phyloP scores from a whole-genome alignment of 2,113 vertebrate genomes.

The Rhea pennata region DNA sequence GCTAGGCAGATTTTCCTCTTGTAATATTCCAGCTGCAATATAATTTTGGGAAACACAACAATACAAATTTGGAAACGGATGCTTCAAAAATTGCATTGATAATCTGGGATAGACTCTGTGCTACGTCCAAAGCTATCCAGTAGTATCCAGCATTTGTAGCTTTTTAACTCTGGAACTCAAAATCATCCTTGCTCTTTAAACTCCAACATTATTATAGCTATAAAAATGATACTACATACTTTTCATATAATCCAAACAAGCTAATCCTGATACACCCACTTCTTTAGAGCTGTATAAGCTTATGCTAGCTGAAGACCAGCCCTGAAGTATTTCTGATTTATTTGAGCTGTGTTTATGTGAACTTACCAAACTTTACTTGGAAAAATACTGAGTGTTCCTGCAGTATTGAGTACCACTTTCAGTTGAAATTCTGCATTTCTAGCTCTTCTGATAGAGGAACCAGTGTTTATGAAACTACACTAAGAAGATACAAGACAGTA shows the following conservation, averaged over 20 bases:
- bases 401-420: neutral
- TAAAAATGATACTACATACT: neutral
- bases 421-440: neutral
- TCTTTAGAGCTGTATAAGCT: neutral
- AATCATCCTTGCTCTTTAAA: neutral
- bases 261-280: neutral
- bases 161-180: neutral
- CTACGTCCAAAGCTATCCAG: neutral
- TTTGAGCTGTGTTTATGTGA: neutral
- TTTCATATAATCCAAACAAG: neutral
- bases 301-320: neutral
- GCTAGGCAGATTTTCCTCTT: neutral
- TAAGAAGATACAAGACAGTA: rapidly evolving
- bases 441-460: neutral
- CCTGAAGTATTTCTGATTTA: neutral
- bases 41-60: neutral
- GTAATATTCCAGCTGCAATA: neutral
- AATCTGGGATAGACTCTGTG: neutral
- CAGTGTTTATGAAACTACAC: neutral
- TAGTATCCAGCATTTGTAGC: neutral
- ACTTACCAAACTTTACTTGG: neutral
- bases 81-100: neutral
- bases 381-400: neutral
- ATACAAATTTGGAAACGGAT: neutral
- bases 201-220: neutral